Evolutionary conservation across 2,888 invertebrate species (phyloP).

Genomic region (Drosophila robusta): DNA sequence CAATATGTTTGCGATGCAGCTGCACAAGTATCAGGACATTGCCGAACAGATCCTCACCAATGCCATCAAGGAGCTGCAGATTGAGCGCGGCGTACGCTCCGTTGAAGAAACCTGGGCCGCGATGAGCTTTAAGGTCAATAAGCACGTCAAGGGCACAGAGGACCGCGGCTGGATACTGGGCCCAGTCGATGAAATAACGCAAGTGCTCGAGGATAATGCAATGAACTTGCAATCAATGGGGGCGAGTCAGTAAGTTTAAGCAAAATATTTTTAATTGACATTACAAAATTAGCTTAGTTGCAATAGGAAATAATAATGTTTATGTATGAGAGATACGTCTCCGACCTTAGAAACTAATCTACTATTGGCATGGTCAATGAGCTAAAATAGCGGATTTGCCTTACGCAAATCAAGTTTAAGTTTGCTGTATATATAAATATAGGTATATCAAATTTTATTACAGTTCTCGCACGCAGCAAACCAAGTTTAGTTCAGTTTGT

Average conservation of each 20-base stretch:
- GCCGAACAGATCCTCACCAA: conserved; percentile 94
- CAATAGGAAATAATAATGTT: too few relatives aligned
- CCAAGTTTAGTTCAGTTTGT: too few relatives aligned
- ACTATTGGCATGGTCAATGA: too few relatives aligned
- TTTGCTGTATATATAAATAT: too few relatives aligned
- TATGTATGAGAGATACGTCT: too few relatives aligned
- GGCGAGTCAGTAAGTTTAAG: conserved; percentile 89
- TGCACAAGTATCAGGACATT: conserved; percentile 92
- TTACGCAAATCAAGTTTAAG: too few relatives aligned
- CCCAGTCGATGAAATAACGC: conserved; percentile 92
- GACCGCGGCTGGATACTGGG: conserved; percentile 92
- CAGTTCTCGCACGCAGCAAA: too few relatives aligned
- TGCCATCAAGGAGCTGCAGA: conserved; percentile 95
- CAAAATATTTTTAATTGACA: not conserved
- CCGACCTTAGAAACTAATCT: too few relatives aligned
- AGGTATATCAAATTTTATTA: too few relatives aligned
- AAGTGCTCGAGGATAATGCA: conserved; percentile 93
- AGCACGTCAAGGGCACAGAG: conserved; percentile 90
- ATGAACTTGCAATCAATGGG: conserved; percentile 97
- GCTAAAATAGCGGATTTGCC: too few relatives aligned
- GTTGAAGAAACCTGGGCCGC: conserved; percentile 91
- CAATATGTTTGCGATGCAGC: conserved; percentile 96
- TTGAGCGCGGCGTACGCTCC: conserved; percentile 94
- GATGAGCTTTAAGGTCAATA: conserved; percentile 88
- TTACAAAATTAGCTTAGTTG: too few relatives aligned